phyloP scores from a whole-genome alignment of 2,888 invertebrate genomes.

The Diplazon laetatorius region DNA sequence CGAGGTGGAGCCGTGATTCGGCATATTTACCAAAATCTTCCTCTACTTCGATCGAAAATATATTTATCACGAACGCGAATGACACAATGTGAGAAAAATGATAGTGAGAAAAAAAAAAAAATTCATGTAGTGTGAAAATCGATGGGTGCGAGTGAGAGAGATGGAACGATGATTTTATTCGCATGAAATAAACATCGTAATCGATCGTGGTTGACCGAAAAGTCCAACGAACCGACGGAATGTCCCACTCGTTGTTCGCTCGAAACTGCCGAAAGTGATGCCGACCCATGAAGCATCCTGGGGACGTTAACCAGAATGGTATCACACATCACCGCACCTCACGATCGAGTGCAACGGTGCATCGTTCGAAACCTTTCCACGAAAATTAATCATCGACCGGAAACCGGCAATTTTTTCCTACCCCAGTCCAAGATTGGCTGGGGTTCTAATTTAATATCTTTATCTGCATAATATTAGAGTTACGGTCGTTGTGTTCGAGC shows the following conservation, averaged over 20 bases:
- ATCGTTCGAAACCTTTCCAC: slow-evolving; percentile 71
- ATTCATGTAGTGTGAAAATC: slow-evolving; percentile 44
- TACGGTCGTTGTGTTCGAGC: slow-evolving; percentile 47
- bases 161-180: slow-evolving; percentile 53
- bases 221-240: slow-evolving; percentile 54
- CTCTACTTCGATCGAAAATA: no score
- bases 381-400: slow-evolving; percentile 79
- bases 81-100: neutral
- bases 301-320: no score
- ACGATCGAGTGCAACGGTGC: slow-evolving; percentile 59
- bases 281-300: no score
- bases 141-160: slow-evolving; percentile 5
- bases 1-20: no score
- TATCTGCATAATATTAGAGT: slow-evolving; percentile 70
- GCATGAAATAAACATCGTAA: slow-evolving; percentile 74
- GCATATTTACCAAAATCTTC: no score
- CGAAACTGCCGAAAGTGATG: no score
- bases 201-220: slow-evolving; percentile 67
- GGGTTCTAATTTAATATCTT: slow-evolving; percentile 68
- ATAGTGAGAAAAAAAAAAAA: slow-evolving; percentile 5
- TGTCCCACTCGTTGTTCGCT: slow-evolving; percentile 72
- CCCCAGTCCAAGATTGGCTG: slow-evolving; percentile 66
- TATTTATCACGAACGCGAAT: no score
- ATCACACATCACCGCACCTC: slow-evolving; percentile 33
- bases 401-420: slow-evolving; percentile 77